Percentiles rank a stretch among this genome's conserved stretches.
Conservation (phyloP, 2,888 invertebrate genomes). For the Linhomoeus sp. region DNA sequence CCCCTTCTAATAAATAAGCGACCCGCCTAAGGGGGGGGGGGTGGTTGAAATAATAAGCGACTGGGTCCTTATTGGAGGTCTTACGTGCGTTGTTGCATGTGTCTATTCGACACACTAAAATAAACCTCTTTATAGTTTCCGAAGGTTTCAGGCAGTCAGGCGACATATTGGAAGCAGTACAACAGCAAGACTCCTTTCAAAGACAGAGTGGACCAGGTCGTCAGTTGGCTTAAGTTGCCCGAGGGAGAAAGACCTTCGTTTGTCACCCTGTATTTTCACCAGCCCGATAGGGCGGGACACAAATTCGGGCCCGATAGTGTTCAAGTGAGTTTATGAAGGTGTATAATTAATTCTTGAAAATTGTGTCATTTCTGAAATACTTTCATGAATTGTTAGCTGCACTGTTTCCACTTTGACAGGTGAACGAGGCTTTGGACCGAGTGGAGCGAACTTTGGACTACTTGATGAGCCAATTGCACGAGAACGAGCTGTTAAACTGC, state of each 20-base stretch:
- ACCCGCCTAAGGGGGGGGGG: no score
- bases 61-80: no score
- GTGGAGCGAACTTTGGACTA: slow-evolving; percentile 13
- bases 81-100: no score
- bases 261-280: slow-evolving; percentile 14
- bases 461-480: slow-evolving; percentile 12
- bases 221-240: slow-evolving; percentile 15
- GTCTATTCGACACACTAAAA: no score
- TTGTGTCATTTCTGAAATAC: no score
- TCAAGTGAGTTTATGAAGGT: no score
- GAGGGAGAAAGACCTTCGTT: slow-evolving; percentile 8
- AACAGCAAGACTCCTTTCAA: slow-evolving; percentile 8
- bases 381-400: no score
- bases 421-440: slow-evolving; percentile 18
- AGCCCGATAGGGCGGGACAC: slow-evolving; percentile 17
- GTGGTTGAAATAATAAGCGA: no score
- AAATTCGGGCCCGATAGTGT: slow-evolving; percentile 12
- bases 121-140: no score
- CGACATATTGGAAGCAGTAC: slow-evolving; percentile 10
- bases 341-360: no score
- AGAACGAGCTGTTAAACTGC: slow-evolving; percentile 10
- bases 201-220: slow-evolving; percentile 12
- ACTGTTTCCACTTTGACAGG: no score
- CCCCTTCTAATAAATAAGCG: no score
- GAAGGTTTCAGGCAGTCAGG: neutral